Conservation (phyloP, 2,888 invertebrate species). For the Leucophenga maculata region DNA sequence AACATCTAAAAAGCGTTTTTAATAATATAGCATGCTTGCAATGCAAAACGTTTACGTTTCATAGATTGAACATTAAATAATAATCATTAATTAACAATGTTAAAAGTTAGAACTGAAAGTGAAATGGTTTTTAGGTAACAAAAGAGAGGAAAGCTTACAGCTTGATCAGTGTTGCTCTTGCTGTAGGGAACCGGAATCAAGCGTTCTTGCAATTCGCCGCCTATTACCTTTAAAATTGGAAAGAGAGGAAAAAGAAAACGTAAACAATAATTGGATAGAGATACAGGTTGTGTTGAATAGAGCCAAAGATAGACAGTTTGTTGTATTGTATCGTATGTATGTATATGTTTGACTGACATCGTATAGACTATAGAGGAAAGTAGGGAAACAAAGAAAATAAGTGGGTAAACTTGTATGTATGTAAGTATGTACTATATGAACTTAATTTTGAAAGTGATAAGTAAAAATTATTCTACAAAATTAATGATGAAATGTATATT, state of each 20-base stretch:
- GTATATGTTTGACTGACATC: no score
- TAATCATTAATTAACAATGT: no score
- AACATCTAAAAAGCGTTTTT: no score
- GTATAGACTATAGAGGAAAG: background rate
- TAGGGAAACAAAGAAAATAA: background rate
- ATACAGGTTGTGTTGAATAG: conserved; percentile 69
- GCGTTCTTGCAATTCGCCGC: conserved; percentile 99
- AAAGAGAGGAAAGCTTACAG: conserved; percentile 86
- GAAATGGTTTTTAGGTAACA: conserved; percentile 55
- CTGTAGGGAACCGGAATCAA: conserved; percentile 99
- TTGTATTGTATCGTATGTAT: background rate
- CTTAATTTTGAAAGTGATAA: no score
- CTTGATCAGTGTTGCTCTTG: conserved; percentile 99
- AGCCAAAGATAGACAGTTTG: conserved; percentile 1
- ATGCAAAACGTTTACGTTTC: no score
- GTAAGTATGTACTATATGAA: no score
- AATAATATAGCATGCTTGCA: no score
- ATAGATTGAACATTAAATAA: no score
- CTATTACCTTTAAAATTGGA: conserved; percentile 97
- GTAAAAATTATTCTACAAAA: no score
- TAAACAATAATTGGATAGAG: conserved; percentile 66
- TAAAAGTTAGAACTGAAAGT: conserved; percentile 32
- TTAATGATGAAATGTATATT: no score
- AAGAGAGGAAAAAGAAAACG: conserved; percentile 71
- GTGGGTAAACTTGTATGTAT: no score